Base-by-base conservation (phyloP, 2,888 invertebrate genomes). In the Noctua janthe region DNA sequence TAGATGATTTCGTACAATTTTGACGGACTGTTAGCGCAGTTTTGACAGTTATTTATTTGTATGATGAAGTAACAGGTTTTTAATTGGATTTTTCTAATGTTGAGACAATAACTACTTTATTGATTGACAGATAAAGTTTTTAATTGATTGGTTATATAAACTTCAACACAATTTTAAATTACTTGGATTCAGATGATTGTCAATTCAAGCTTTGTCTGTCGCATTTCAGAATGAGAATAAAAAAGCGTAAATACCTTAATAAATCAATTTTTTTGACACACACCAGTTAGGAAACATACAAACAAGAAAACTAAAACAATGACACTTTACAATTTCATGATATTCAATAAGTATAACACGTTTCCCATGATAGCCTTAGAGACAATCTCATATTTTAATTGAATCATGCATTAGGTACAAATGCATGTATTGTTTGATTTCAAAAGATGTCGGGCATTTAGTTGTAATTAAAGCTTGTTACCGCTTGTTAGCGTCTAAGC, bases 391-490 rank as follows among this genome's bases (percentile, higher is more conserved):
- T 56, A 56, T 56, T 56, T 35, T 2, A 39, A 29, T 39, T 5
- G 23, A 80, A 29, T n/a, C 39, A 17, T 23, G n/a, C 56, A 56
- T 81, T 39, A 39, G 39, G 6, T 59, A 17, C n/a, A 29, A 29
- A 56, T 13, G 17, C 8, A 39, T 23, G 2, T 47, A 10, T 6
- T 47, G 23, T 67, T 81, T 62, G 5, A 23, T 11, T 35, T 62
- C 15, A 35, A 29, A 43, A 51, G 17, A n/a, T 43, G 17, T 70
- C 15, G 43, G n/a, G 51, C 51, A 81, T 29, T 51, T 49, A 78
- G 35, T 80, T 59, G 6, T 43, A 62, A 62, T 73, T 35, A 49
- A 71, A 81, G 5, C 23, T 29, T 39, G 56, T 79, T n/a, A n/a
- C 29, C 71, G n/a, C n/a, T n/a, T n/a, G n/a, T n/a, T 43, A 62